phyloP scores from a whole-genome alignment of 2,888 invertebrate genomes.

The Phortica magna region DNA sequence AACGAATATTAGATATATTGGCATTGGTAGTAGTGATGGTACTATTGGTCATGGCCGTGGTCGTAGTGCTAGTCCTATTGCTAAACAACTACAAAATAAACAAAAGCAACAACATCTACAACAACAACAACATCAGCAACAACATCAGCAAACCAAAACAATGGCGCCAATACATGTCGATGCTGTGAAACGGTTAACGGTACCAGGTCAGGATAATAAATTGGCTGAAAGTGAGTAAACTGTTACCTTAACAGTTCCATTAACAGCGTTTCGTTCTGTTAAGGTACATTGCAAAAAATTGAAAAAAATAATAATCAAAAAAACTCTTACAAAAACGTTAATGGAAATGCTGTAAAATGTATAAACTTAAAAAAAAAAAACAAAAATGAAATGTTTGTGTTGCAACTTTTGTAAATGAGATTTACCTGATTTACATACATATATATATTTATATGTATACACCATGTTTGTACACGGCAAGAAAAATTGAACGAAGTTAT shows the following conservation, averaged over 20 bases:
- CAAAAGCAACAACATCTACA: slow-evolving; percentile 68
- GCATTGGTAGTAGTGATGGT: slow-evolving; percentile 54
- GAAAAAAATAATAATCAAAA: slow-evolving; percentile 47
- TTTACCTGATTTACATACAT: slow-evolving; percentile 10
- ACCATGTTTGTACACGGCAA: slow-evolving; percentile 18
- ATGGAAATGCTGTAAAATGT: slow-evolving; percentile 61
- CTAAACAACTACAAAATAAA: slow-evolving; percentile 68
- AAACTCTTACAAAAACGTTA: slow-evolving; percentile 48
- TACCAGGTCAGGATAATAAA: slow-evolving; percentile 77
- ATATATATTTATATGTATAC: background rate
- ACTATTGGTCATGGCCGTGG: slow-evolving; percentile 59
- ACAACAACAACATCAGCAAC: slow-evolving; percentile 53
- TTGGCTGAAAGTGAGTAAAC: slow-evolving; percentile 78
- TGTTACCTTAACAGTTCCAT: slow-evolving; percentile 37
- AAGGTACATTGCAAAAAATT: slow-evolving; percentile 54
- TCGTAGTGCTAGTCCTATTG: slow-evolving; percentile 57
- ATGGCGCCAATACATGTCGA: slow-evolving; percentile 46
- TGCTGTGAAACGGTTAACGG: slow-evolving; percentile 68
- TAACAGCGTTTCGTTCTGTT: slow-evolving; percentile 13
- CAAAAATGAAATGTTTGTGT: slow-evolving; percentile 64
- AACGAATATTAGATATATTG: slow-evolving; percentile 69
- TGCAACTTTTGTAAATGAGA: slow-evolving; percentile 64
- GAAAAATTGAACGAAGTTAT: background rate
- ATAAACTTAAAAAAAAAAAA: slow-evolving; percentile 34
- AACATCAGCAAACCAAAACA: slow-evolving; percentile 40